Evolutionary conservation across 2,888 invertebrate species (phyloP).

Genomic region (Aphrophora alni): DNA sequence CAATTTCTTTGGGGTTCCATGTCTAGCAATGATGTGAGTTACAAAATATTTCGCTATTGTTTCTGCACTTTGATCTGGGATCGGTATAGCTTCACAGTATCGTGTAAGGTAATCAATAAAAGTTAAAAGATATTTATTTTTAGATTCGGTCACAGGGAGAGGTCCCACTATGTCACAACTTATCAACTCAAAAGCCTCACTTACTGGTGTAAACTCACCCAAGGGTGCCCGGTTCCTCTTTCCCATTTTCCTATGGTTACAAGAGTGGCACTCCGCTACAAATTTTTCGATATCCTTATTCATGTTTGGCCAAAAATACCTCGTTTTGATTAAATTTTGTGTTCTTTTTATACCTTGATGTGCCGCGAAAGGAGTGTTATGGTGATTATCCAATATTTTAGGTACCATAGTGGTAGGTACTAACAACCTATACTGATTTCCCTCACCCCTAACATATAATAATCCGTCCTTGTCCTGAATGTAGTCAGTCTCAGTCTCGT

Average conservation of each 20-base stretch:
- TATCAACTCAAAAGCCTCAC: conserved; percentile 50
- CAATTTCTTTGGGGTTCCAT: conserved; percentile 55
- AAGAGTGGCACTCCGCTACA: no score
- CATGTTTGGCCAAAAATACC: conserved; percentile 52
- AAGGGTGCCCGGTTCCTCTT: conserved; percentile 49
- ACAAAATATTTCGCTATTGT: conserved; percentile 52
- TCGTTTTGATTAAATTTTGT: no score
- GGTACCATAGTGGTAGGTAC: no score
- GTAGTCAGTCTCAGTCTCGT: background rate
- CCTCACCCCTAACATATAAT: no score
- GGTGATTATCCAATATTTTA: background rate
- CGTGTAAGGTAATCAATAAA: conserved; percentile 50
- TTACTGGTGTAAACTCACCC: conserved; percentile 52
- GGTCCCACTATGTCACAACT: conserved; percentile 54
- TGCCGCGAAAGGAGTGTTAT: background rate
- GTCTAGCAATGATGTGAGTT: conserved; percentile 52
- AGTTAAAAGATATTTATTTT: conserved; percentile 54
- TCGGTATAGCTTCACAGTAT: conserved; percentile 51
- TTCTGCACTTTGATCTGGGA: conserved; percentile 53
- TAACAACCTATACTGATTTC: no score
- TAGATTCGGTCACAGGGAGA: conserved; percentile 50
- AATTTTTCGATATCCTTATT: no score
- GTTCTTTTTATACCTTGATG: background rate
- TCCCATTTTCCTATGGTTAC: conserved; percentile 53
- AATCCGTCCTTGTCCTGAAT: no score